Base-by-base conservation (phyloP, 2,888 invertebrate species). In the Perithous albicinctus region DNA sequence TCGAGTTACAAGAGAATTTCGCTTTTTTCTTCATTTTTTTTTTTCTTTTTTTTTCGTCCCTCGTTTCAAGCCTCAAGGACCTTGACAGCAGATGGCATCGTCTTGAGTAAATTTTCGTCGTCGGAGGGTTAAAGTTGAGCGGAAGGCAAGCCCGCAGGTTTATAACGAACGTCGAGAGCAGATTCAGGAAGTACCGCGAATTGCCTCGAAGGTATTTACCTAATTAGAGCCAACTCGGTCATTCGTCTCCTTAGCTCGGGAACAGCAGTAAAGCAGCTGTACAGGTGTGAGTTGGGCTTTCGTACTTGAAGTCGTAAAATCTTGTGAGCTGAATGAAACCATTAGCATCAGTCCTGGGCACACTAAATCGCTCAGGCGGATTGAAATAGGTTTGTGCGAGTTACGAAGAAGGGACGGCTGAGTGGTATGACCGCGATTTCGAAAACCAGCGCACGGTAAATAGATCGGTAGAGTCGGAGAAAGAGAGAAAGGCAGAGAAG, bases 161-260 rank as follows among this genome's bases (percentile, higher is more conserved):
- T 66, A n/a, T n/a, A 56, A 78, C 56, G 70, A 76, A 80, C 66
- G 18, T 41, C 46, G 78, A 43, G 72, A 70, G 6, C 59, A 43
- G 51, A 46, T 78, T 46, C 23, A 59, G 72, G 64, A 43, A 10
- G 38, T 41, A 32, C 59, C 51, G n/a, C 43, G 67, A 74, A 84
- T 80, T 77, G 72, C 54, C 76, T 81, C 10, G 54, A 59, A 84
- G 85, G 86, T 89, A 87, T 89, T 88, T 88, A 87, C 86, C 85
- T 87, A 88, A 88, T 88, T 87, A 88, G 86, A 85, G 85, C 86
- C 81, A 82, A 74, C 59, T 75, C 66, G 76, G 79, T 72, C 80
- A 82, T 84, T 84, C 78, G 74, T 85, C 80, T 83, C 64, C 46
- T 74, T 54, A 29, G 48, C 74, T 32, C 63, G 38, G 73, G 63